phyloP scores from a whole-genome alignment of 2,797 vertebrate genomes.

The Alosa sapidissima region DNA sequence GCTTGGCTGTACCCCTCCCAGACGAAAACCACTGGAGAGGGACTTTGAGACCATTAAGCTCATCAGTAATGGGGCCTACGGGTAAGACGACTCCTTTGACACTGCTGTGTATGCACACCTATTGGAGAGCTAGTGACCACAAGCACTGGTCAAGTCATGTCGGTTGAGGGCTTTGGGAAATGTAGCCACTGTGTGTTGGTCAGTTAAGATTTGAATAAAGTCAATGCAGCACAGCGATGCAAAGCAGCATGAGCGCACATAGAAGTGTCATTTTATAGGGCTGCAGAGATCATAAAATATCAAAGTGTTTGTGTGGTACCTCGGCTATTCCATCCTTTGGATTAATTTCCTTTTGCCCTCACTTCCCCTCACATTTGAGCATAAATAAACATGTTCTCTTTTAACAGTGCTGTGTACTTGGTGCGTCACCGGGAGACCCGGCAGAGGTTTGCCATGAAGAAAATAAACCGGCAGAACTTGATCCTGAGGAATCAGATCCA shows the following conservation, averaged over 20 bases:
- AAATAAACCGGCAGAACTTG: conserved; percentile 94
- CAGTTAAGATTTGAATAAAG: conserved; percentile 9
- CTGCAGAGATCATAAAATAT: not conserved
- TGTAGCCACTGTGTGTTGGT: not conserved
- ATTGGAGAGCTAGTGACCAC: not conserved
- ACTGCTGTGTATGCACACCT: not conserved
- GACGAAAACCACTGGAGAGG: conserved; percentile 88
- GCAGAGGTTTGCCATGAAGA: conserved; percentile 95
- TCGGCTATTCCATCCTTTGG: not conserved
- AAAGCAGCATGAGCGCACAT: not conserved
- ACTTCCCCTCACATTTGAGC: not conserved
- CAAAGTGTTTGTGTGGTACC: not conserved
- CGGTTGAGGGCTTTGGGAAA: not conserved
- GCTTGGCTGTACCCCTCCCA: conserved; percentile 74
- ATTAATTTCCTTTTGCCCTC: not conserved
- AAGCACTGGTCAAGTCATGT: not conserved
- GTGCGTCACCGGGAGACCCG: conserved; percentile 89
- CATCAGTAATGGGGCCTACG: conserved; percentile 95
- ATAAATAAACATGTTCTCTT: not conserved
- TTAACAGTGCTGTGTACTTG: conserved; percentile 83
- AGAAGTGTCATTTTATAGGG: not conserved
- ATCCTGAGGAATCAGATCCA: conserved; percentile 94
- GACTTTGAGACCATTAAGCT: conserved; percentile 97
- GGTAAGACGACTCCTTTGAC: conserved; percentile 74
- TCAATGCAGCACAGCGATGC: not conserved